These are phyloP conservation scores for Hypotaenidia okinawae DNA, from an alignment of 2,797 vertebrate genomes.

Conservation along the genomic window DNA sequence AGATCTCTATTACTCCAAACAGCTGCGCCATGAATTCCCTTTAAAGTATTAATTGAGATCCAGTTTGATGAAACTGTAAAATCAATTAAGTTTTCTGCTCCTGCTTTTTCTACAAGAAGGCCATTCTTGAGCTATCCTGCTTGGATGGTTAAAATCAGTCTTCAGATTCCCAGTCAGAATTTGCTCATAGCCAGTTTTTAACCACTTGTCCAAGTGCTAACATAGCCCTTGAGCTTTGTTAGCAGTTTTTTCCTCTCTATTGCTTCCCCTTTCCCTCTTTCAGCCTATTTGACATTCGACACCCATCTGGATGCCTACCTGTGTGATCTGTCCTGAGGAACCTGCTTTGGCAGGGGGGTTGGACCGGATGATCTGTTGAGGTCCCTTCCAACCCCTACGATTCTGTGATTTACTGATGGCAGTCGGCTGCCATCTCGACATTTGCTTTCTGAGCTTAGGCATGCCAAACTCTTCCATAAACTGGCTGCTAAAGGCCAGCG, in stretches of 20 bases:
- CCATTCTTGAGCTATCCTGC: background rate
- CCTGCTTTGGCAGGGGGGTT: too few species aligned
- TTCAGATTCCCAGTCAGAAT: background rate
- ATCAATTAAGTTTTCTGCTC: conserved; percentile 2
- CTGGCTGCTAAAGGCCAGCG: background rate
- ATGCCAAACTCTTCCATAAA: background rate
- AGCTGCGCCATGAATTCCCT: conserved; percentile 32
- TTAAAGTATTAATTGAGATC: conserved; percentile 63
- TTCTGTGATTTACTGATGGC: background rate
- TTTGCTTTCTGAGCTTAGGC: background rate
- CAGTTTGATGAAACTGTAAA: conserved; percentile 43
- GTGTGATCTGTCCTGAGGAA: too few species aligned
- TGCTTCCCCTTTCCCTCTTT: conserved; percentile 6
- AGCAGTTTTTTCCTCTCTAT: background rate
- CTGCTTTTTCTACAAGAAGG: background rate
- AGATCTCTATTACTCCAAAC: conserved; percentile 39
- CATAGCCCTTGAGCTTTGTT: background rate
- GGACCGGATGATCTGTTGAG: too few species aligned
- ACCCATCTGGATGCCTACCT: too few species aligned
- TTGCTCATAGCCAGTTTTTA: background rate
- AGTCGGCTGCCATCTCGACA: background rate
- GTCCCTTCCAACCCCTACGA: too few species aligned
- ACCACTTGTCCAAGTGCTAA: background rate
- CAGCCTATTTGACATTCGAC: background rate
- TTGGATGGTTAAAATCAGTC: background rate